phyloP scores from a whole-genome alignment of 2,113 vertebrate species.

The Chaetodon auriga region DNA sequence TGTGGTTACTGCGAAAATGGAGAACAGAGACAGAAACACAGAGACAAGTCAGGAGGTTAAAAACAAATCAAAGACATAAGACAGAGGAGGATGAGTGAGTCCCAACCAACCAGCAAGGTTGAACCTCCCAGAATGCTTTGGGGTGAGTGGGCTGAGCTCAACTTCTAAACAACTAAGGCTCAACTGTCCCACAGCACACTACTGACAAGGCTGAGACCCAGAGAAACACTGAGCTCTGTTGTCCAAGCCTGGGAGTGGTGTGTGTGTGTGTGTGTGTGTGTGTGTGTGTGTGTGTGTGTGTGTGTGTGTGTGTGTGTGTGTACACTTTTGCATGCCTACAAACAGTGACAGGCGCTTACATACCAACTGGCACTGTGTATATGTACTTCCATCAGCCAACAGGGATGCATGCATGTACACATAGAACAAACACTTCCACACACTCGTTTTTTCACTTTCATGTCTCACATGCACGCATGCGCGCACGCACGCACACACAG shows the following conservation, averaged over 20 bases:
- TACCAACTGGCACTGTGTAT: slow-evolving; percentile 40
- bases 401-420: slow-evolving; percentile 28
- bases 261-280: slow-evolving; percentile 26
- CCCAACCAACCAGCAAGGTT: slow-evolving; percentile 24
- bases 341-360: slow-evolving; percentile 36
- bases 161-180: slow-evolving; percentile 38
- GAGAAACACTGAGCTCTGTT: slow-evolving; percentile 60
- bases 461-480: slow-evolving; percentile 21
- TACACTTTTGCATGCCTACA: slow-evolving; percentile 36
- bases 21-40: slow-evolving; percentile 32
- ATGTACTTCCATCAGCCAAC: slow-evolving; percentile 24
- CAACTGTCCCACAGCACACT: slow-evolving; percentile 28
- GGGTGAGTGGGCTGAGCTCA: slow-evolving; percentile 29
- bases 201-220: slow-evolving; percentile 38
- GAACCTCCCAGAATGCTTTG: slow-evolving; percentile 42
- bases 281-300: slow-evolving; percentile 26
- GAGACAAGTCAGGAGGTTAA: slow-evolving; percentile 1
- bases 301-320: slow-evolving; percentile 11
- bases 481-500: slow-evolving; percentile 7
- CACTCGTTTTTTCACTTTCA: slow-evolving; percentile 29
- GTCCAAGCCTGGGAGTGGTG: slow-evolving; percentile 43
- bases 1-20: background rate
- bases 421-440: slow-evolving; percentile 32
- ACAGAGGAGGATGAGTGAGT: slow-evolving; percentile 34
- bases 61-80: background rate